Evolutionary conservation across 2,888 invertebrate species (phyloP).

Genomic region (Caenorhabditis sinica): DNA sequence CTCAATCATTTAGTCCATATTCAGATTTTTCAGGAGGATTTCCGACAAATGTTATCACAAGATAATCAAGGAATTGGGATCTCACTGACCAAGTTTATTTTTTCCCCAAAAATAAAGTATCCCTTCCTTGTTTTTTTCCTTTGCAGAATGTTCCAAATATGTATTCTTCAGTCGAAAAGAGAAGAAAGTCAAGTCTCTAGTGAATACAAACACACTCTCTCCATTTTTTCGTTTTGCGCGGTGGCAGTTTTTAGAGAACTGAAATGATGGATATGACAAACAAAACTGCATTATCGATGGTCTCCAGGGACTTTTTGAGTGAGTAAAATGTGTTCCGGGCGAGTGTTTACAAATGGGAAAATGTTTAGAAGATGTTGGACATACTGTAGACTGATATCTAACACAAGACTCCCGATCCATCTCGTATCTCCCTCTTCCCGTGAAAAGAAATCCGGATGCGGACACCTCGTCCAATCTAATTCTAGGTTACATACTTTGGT

Average conservation of each 20-base stretch:
- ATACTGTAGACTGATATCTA: background rate
- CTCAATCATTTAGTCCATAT: background rate
- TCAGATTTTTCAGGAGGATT: conserved; percentile 14
- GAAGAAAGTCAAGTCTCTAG: conserved; percentile 42
- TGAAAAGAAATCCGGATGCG: conserved; percentile 6
- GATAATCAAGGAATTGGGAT: conserved; percentile 19
- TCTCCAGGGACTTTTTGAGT: conserved; percentile 34
- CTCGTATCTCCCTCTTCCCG: background rate
- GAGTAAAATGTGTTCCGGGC: conserved; percentile 29
- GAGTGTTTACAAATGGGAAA: conserved; percentile 5
- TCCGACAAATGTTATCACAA: conserved; percentile 12
- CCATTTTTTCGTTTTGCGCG: conserved; percentile 24
- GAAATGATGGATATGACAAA: conserved; percentile 55
- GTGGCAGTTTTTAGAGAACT: background rate
- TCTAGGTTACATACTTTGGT: conserved; percentile 24
- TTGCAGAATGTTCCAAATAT: conserved; percentile 37
- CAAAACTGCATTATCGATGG: conserved; percentile 56
- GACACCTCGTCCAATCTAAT: conserved; percentile 6
- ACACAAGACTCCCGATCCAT: background rate
- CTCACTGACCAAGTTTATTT: background rate
- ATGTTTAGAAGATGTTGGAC: background rate
- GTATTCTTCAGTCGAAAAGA: conserved; percentile 2
- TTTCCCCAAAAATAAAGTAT: background rate
- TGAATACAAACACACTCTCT: conserved; percentile 35
- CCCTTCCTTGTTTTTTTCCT: conserved; percentile 1